phyloP scores from a whole-genome alignment of 2,113 vertebrate genomes.

The Hippocampus barbouri region DNA sequence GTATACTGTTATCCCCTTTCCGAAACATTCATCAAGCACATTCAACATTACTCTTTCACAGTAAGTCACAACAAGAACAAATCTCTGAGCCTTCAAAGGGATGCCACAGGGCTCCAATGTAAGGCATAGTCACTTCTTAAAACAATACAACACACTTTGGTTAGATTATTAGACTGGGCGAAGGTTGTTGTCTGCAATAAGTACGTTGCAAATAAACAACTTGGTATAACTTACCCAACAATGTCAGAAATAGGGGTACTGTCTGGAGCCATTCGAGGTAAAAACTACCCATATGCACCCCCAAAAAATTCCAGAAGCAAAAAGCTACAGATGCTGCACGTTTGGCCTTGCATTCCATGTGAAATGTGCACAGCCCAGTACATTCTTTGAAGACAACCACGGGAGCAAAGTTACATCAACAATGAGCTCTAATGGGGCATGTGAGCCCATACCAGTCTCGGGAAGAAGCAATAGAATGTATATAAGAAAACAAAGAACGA shows the following conservation, averaged over 20 bases:
- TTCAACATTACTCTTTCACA: no score
- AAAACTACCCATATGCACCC: background rate
- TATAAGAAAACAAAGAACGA: constrained; percentile 14
- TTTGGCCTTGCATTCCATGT: constrained; percentile 10
- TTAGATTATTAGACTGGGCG: background rate
- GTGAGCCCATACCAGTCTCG: constrained; percentile 25
- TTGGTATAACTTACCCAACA: background rate
- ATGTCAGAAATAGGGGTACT: background rate
- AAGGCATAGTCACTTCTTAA: background rate
- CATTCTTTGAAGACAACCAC: constrained; percentile 49
- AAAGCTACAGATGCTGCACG: background rate
- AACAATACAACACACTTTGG: no score
- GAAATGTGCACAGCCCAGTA: constrained; percentile 59
- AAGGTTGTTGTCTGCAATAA: background rate
- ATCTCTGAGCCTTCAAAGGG: background rate
- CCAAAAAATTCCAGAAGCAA: background rate
- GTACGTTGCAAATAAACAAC: background rate
- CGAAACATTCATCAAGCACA: no score
- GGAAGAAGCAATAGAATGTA: constrained; percentile 29
- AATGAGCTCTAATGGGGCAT: constrained; percentile 61
- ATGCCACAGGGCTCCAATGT: background rate
- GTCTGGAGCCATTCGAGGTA: background rate
- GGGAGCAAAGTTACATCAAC: constrained; percentile 51
- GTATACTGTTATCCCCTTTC: background rate
- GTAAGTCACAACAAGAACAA: background rate